A percentile compares a stretch with the other conserved stretches of the same genome.
Conservation (phyloP, 2,113 vertebrate genomes). For the Odocoileus virginianus region DNA sequence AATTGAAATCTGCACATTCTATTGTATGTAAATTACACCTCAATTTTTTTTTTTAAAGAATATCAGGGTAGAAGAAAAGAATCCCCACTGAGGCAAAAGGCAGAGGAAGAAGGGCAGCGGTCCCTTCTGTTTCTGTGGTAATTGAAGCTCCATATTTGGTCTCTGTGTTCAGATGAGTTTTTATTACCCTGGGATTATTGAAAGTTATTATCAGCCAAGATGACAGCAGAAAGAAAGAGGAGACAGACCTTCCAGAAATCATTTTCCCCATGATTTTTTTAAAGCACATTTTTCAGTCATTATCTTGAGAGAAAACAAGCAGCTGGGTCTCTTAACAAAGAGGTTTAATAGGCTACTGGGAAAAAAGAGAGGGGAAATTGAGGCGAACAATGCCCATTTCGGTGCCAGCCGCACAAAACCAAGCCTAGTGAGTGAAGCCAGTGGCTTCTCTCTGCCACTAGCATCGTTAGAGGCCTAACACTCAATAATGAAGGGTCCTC, state of each 20-base stretch:
- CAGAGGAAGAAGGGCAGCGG: neutral
- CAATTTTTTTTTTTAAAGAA: neutral
- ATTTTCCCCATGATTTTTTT: constrained; percentile 51
- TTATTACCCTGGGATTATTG: constrained; percentile 53
- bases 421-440: neutral
- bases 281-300: constrained; percentile 58
- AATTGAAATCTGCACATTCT: neutral
- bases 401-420: constrained; percentile 37
- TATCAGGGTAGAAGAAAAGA: neutral
- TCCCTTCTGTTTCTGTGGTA: neutral
- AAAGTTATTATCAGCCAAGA: constrained; percentile 41
- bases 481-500: constrained; percentile 10
- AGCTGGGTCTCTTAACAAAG: constrained; percentile 69
- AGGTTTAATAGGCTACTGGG: constrained; percentile 54
- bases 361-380: constrained; percentile 22
- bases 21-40: neutral
- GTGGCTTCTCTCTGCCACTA: neutral
- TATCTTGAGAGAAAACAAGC: constrained; percentile 70
- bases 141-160: neutral
- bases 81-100: neutral
- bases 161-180: constrained; percentile 31
- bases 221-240: constrained; percentile 27
- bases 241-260: constrained; percentile 48
- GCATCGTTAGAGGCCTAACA: neutral
- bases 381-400: constrained; percentile 52